These are phyloP conservation scores for Thalassoma bifasciatum DNA, from an alignment of 2,113 vertebrate genomes.

Conservation along the genomic window DNA sequence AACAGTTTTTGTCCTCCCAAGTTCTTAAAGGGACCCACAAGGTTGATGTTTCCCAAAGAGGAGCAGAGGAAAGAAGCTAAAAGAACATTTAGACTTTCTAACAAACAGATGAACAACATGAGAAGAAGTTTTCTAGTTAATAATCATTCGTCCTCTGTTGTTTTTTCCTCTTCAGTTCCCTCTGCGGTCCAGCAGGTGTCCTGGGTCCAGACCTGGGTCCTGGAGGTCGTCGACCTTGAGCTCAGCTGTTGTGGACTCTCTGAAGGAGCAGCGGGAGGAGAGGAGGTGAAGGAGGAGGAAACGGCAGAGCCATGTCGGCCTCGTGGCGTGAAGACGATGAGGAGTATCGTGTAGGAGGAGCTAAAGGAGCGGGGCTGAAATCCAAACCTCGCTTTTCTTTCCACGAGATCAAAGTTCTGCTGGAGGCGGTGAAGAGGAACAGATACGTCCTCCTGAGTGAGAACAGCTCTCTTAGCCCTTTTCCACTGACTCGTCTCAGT, in stretches of 20 bases:
- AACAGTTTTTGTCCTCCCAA: too few relatives aligned
- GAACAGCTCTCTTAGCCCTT: too few relatives aligned
- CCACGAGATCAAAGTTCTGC: slow-evolving; percentile 68
- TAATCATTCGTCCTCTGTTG: too few relatives aligned
- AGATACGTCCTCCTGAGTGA: slow-evolving; percentile 77
- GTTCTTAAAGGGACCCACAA: too few relatives aligned
- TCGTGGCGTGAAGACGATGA: slow-evolving; percentile 59
- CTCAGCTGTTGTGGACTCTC: background rate
- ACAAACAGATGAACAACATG: too few relatives aligned
- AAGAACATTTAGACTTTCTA: too few relatives aligned
- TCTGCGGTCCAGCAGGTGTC: background rate
- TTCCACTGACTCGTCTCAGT: too few relatives aligned
- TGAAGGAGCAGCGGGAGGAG: background rate
- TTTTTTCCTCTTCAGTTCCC: too few relatives aligned
- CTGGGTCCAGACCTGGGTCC: background rate
- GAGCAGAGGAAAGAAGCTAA: too few relatives aligned
- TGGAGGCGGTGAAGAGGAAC: slow-evolving; percentile 76
- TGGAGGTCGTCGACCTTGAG: background rate
- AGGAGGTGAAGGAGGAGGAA: background rate
- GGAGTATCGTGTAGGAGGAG: slow-evolving; percentile 35
- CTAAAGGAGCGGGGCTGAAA: background rate
- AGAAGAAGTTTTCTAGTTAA: too few relatives aligned
- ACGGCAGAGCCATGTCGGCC: slow-evolving; percentile 36
- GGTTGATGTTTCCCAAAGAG: too few relatives aligned
- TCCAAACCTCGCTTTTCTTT: slow-evolving; percentile 73